These are phyloP conservation scores for Dendrolimus houi DNA, from an alignment of 2,888 invertebrate genomes.

Conservation along the genomic window DNA sequence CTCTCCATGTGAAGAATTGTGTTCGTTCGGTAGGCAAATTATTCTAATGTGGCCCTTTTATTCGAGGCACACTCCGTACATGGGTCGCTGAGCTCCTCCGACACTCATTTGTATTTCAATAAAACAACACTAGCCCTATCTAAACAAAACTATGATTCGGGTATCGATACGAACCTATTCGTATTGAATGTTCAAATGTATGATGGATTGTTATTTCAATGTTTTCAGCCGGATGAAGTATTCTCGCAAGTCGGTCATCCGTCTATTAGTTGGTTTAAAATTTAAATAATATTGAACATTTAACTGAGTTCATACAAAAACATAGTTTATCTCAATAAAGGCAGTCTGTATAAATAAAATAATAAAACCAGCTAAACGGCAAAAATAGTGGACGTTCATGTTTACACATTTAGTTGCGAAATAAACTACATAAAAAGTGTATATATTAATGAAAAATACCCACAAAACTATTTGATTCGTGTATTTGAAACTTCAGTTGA, in stretches of 20 bases:
- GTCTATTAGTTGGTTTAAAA: constrained; percentile 57
- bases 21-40: constrained; percentile 67
- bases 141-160: constrained; percentile 60
- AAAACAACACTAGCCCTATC: constrained; percentile 70
- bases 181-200: constrained; percentile 18
- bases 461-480: too few species aligned
- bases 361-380: too few species aligned
- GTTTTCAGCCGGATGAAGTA: constrained; percentile 32
- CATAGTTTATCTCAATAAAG: constrained; percentile 40
- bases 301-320: constrained; percentile 52
- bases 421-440: too few species aligned
- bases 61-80: constrained; percentile 60
- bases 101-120: constrained; percentile 74
- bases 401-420: too few species aligned
- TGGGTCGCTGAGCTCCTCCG: constrained; percentile 51
- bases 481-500: too few species aligned
- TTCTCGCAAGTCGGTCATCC: constrained; percentile 46
- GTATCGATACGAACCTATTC: constrained; percentile 24
- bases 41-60: constrained; percentile 75
- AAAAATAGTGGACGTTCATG: too few species aligned
- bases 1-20: constrained; percentile 76
- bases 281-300: constrained; percentile 54
- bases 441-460: too few species aligned
- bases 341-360: background rate
- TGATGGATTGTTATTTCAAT: constrained; percentile 41